These are phyloP conservation scores for Marisa cornuarietis DNA, from an alignment of 1,140 invertebrate genomes.

Conservation along the genomic window DNA sequence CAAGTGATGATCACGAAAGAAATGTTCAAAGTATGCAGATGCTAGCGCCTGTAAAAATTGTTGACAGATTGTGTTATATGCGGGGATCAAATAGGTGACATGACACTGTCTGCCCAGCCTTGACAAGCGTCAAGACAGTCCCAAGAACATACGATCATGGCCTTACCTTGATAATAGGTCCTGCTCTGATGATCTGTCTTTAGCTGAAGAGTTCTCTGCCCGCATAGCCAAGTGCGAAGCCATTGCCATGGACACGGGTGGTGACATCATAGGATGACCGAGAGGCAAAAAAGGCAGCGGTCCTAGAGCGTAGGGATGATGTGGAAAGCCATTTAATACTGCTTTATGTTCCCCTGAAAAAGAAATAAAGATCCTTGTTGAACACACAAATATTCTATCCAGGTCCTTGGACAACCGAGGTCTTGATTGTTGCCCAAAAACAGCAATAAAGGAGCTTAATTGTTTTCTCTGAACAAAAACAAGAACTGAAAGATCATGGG, in stretches of 20 bases:
- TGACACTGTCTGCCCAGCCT: background rate
- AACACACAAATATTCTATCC: slow-evolving; percentile 18
- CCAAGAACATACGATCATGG: too few species aligned
- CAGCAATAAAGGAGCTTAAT: too few species aligned
- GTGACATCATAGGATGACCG: slow-evolving; percentile 72
- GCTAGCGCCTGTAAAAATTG: too few species aligned
- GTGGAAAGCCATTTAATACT: slow-evolving; percentile 92
- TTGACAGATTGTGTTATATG: background rate
- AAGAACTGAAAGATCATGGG: background rate
- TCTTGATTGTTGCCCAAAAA: too few species aligned
- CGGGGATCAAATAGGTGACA: background rate
- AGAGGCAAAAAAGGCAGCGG: slow-evolving; percentile 77
- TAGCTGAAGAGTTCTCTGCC: slow-evolving; percentile 77
- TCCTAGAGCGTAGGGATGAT: slow-evolving; percentile 83
- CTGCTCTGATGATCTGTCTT: slow-evolving; percentile 77
- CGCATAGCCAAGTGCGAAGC: slow-evolving; percentile 75
- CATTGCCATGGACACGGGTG: slow-evolving; percentile 78
- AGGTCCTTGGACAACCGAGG: background rate
- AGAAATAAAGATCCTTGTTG: slow-evolving; percentile 56
- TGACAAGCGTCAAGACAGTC: too few species aligned
- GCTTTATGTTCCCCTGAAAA: slow-evolving; percentile 82
- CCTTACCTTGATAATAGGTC: slow-evolving; percentile 71
- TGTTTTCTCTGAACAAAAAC: background rate
- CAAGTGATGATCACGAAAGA: background rate
- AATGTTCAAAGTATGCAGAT: background rate